Evolutionary conservation across 2,888 invertebrate genomes (phyloP).

Genomic region (Buathra laborator): DNA sequence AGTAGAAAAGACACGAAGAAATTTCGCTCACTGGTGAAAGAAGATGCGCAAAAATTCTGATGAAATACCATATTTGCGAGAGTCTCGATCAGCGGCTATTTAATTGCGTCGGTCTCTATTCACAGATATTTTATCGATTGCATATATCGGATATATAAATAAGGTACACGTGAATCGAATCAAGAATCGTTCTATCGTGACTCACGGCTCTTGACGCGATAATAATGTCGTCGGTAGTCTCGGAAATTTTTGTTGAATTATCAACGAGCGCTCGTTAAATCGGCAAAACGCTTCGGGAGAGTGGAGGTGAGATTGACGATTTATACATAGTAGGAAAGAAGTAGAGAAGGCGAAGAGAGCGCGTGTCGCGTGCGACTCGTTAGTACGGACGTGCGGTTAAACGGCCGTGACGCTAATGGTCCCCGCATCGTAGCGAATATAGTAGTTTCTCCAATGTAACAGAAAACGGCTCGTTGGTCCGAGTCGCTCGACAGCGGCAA

Average conservation of each 20-base stretch:
- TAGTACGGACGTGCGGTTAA: conserved; percentile 78
- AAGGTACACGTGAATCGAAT: conserved; percentile 16
- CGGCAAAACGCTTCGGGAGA: conserved; percentile 29
- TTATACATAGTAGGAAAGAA: conserved; percentile 57
- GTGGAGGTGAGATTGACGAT: conserved; percentile 47
- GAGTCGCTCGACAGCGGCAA: conserved; percentile 58
- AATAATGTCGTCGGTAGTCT: conserved; percentile 45
- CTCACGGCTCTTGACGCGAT: conserved; percentile 30
- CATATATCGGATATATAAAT: background rate
- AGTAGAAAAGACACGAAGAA: conserved; percentile 25
- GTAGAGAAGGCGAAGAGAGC: conserved; percentile 46
- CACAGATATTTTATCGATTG: conserved; percentile 54
- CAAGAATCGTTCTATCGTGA: conserved; percentile 50
- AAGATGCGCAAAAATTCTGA: conserved; percentile 38
- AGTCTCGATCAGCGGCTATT: conserved; percentile 22
- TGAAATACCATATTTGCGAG: conserved; percentile 24
- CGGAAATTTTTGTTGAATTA: conserved; percentile 60
- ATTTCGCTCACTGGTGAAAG: conserved; percentile 35
- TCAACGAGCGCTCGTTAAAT: conserved; percentile 59
- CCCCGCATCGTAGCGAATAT: conserved; percentile 71
- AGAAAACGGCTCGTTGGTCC: conserved; percentile 21
- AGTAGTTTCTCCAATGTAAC: conserved; percentile 15
- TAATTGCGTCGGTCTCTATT: conserved; percentile 35
- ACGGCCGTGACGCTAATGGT: conserved; percentile 80
- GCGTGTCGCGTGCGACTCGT: conserved; percentile 80